These are phyloP conservation scores for Acrobasis repandana DNA, from an alignment of 2,888 invertebrate genomes.

Conservation along the genomic window DNA sequence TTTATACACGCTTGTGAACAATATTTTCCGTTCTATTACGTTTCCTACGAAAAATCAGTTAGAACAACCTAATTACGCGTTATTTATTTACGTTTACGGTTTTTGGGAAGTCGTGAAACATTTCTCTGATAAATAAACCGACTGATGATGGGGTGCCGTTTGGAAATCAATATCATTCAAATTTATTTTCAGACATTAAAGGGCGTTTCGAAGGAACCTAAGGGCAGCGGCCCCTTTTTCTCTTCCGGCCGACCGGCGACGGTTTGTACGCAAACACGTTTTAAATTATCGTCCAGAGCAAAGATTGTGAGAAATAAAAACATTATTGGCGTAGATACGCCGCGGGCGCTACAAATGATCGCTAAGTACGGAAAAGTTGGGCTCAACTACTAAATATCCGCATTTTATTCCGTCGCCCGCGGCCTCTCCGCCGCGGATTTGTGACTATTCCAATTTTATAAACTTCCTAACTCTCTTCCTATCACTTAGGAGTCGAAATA, in stretches of 20 bases:
- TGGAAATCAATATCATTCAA: conserved; percentile 55
- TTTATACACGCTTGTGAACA: neutral
- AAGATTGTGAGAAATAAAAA: conserved; percentile 59
- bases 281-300: conserved; percentile 57
- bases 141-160: conserved; percentile 33
- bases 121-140: conserved; percentile 30
- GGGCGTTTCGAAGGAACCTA: conserved; percentile 29
- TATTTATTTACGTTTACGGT: conserved; percentile 25
- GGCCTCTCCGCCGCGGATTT: conserved; percentile 33
- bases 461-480: conserved; percentile 33
- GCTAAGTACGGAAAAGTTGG: conserved; percentile 53
- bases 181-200: conserved; percentile 50
- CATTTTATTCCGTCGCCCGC: conserved; percentile 45
- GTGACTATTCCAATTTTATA: conserved; percentile 39
- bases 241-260: conserved; percentile 39
- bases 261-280: conserved; percentile 56
- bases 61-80: conserved; percentile 20
- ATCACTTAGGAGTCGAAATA: conserved; percentile 29
- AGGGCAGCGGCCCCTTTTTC: conserved; percentile 36
- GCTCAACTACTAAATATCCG: conserved; percentile 54
- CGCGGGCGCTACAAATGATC: conserved; percentile 46
- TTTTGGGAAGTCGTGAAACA: conserved; percentile 30
- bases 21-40: conserved; percentile 14
- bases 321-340: conserved; percentile 50
- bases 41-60: conserved; percentile 1